Evolutionary conservation across 2,888 invertebrate genomes (phyloP), one percentile per base, ranked within the genome.

Genomic region (Diabrotica balteata): DNA sequence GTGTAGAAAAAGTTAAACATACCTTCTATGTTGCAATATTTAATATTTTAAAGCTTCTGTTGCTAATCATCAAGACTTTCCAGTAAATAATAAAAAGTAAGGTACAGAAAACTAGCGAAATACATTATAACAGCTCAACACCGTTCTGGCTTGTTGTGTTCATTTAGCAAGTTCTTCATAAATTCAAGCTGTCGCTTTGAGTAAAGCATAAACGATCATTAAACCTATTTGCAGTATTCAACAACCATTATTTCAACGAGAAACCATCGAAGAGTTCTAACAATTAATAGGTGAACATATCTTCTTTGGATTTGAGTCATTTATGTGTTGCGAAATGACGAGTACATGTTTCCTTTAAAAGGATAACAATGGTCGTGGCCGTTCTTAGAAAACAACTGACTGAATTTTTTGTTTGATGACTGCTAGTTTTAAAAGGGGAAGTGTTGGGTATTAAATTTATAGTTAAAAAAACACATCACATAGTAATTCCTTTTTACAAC

Each of bases 331-430:
- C 72, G 72, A 74, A 73, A 75, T 74, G 52, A 61, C 45, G 73
- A 69, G 71, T 63, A 66, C 72, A 68, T 69, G 68, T 66, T 72
- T 69, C 72, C 77, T 77, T 76, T 68, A 77, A 78, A 76, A 79
- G 75, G 79, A 70, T 71, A 70, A 50, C 58, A 61, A 57, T 46
- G 60, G 57, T 75, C 76, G 75, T 73, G 72, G 73, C 70, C 69
- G 59, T 78, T 78, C 78, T 73, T 64, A 72, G 77, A 78, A 78
- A 74, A 76, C 76, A 75, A 76, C 76, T 74, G 73, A 69, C 68
- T 67, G 63, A 75, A 42, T 61, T 61, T 61, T 61, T 61, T 9
- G 22, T 53, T 53, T 53, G 8, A 44, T 45, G 53, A 46, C 22
- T 61, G 61, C 32, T 45, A 53, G 44, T 53, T 61, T 61, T n/a